Conservation (phyloP, 2,797 vertebrate genomes). For the Lithobates pipiens region DNA sequence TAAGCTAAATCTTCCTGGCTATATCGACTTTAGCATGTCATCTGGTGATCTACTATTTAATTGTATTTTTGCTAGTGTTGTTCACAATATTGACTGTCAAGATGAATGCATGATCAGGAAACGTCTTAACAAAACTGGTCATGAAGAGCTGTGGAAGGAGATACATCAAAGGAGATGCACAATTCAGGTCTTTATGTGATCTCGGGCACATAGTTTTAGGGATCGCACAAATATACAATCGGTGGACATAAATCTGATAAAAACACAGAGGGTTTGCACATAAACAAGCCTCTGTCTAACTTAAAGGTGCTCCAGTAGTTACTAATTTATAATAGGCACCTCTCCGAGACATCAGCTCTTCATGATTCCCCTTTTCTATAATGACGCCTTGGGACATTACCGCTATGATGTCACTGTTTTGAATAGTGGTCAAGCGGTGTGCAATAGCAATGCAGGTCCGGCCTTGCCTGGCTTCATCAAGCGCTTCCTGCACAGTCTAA, state of each 20-base stretch:
- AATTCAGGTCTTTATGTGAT: no score
- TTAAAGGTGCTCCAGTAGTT: constrained; percentile 81
- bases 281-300: constrained; percentile 65
- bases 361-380: constrained; percentile 80
- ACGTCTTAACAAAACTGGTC: no score
- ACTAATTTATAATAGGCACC: constrained; percentile 83
- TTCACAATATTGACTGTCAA: no score
- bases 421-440: constrained; percentile 84
- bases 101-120: no score
- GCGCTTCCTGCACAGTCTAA: constrained; percentile 81
- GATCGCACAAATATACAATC: not conserved
- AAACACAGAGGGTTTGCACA: not conserved
- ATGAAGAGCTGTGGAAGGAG: no score
- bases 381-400: constrained; percentile 82
- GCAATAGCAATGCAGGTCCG: constrained; percentile 85
- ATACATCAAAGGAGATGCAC: no score
- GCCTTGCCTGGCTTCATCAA: constrained; percentile 82
- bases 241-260: not conserved
- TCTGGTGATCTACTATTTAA: no score
- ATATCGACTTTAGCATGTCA: no score
- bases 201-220: no score
- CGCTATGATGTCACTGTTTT: constrained; percentile 81
- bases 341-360: constrained; percentile 78
- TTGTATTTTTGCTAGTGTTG: no score
- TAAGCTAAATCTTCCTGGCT: no score